Evolutionary conservation across 2,113 vertebrate genomes (phyloP), one percentile per base, ranked within the genome.

Genomic region (Callocephalon fimbriatum): DNA sequence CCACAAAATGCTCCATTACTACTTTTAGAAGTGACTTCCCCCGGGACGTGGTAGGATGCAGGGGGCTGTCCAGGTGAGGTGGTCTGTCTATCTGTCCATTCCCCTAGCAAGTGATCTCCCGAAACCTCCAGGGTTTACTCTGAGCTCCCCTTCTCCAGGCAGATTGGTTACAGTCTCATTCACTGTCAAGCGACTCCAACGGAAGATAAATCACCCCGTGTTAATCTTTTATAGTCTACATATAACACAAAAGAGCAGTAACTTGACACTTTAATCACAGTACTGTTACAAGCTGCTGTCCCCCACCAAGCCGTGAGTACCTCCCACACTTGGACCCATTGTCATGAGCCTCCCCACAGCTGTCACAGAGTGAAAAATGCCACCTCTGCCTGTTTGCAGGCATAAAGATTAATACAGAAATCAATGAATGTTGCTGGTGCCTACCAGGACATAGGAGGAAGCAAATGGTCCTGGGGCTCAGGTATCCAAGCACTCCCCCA

Each of bases 191-290:
- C 9, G 7, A 96, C 96, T 68, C 62, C 58, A 86, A 10, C 2
- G 3, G 74, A 95, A 94, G 93, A 94, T 70, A 94, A 96, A 95
- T 97, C 90, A 93, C 40, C 66, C 11, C 6, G 13, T 31, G 9
- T 97, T 94, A 94, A 90, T 78, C 50, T 87, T 97, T 50, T 92
- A 88, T 91, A 59, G 66, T 78, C 87, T 76, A 25, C 74, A 26
- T 35, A 72, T 73, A 88, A 90, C 9, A 74, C 16, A 78, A 81
- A 93, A 62, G 77, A 94, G 82, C 62, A 78, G 67, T 89, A 95
- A 90, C 73, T 80, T 85, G 77, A 97, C 90, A 76, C 88, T 92
- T 96, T 75, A 95, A 92, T 91, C 95, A 87, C 17, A 44, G 61
- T 70, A 78, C 91, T 47, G 23, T 54, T 91, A 54, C 35, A 67